Conservation (phyloP, 2,113 vertebrate genomes). For the Ia io region DNA sequence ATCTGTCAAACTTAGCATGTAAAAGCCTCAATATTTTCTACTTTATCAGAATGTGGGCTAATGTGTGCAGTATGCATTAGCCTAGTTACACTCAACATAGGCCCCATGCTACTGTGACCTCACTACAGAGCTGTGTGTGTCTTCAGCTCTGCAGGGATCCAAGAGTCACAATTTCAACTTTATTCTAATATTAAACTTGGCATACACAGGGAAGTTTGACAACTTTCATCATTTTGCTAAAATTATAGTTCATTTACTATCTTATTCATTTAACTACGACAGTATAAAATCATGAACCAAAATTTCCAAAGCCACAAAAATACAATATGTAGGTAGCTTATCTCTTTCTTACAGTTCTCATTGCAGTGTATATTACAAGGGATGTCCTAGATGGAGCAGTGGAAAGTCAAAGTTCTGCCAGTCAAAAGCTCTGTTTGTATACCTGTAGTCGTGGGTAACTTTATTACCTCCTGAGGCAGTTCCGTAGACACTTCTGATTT, state of each 20-base stretch:
- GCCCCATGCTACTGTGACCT: neutral
- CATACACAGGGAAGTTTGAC: neutral
- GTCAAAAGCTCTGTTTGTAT: neutral
- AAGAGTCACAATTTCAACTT: neutral
- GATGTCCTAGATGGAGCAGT: neutral
- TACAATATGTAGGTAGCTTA: neutral
- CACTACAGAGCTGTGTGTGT: neutral
- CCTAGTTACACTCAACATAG: neutral
- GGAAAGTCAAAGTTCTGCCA: neutral
- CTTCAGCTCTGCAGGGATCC: neutral
- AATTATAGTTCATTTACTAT: neutral
- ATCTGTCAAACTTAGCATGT: neutral
- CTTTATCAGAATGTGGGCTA: neutral
- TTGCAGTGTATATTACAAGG: no score
- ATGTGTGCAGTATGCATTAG: neutral
- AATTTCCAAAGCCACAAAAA: neutral
- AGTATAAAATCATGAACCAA: neutral
- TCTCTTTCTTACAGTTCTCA: neutral
- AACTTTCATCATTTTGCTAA: neutral
- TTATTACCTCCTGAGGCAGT: neutral
- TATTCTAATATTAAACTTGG: neutral
- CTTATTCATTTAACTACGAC: neutral
- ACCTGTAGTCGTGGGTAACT: neutral
- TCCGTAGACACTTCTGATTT: neutral
- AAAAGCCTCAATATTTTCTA: neutral